Conservation (phyloP, 2,113 vertebrate species). For the Gymnorhina tibicen region DNA sequence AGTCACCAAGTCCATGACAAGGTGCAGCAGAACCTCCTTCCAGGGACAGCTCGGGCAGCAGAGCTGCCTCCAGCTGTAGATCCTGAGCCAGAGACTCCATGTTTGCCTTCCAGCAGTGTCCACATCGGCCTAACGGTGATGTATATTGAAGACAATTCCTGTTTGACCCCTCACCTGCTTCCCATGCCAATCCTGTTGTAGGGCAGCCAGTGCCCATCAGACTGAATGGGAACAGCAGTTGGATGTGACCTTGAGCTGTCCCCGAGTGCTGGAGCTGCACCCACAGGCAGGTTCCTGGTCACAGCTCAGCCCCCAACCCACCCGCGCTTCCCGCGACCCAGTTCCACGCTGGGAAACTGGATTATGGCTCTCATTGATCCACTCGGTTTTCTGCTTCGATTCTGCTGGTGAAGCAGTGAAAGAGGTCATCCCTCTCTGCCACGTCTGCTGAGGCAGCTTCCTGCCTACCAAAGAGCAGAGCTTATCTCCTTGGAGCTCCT, state of each 20-base stretch:
- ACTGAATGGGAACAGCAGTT: neutral
- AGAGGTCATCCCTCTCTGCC: neutral
- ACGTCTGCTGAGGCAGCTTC: neutral
- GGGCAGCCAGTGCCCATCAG: neutral
- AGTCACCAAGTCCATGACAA: neutral
- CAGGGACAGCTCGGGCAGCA: neutral
- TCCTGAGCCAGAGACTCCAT: neutral
- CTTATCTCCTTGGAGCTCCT: constrained; percentile 9
- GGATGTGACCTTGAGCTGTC: neutral
- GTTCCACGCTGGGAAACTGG: neutral
- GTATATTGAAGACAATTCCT: neutral
- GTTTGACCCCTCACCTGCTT: neutral
- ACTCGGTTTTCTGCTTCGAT: neutral
- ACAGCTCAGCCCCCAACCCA: neutral
- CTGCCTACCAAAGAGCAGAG: neutral
- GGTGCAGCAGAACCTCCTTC: neutral
- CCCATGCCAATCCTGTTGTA: accelerated
- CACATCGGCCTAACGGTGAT: neutral
- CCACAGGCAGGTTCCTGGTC: neutral
- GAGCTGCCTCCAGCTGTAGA: neutral
- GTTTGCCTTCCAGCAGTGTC: neutral
- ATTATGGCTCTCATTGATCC: constrained; percentile 9
- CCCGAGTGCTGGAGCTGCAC: accelerated
- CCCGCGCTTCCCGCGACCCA: neutral
- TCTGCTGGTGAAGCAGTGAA: neutral